A percentile compares a stretch with the other conserved stretches of the same genome.
These are phyloP conservation scores for Brachionus sp. DNA, from an alignment of 1,140 invertebrate species.

Conservation along the genomic window DNA sequence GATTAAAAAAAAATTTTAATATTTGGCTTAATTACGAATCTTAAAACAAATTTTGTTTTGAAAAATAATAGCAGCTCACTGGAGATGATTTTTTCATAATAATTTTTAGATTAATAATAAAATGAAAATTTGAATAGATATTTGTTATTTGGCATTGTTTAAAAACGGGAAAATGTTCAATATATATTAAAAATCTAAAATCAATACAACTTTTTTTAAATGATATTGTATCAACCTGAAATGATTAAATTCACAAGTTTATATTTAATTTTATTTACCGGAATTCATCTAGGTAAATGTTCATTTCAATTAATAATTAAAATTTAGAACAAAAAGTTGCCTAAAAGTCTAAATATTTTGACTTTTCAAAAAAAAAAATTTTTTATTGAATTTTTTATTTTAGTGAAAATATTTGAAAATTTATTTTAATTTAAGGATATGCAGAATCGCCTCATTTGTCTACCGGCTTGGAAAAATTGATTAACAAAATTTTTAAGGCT, in stretches of 20 bases:
- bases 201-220: not conserved
- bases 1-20: too few species aligned
- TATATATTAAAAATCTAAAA: not conserved
- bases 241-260: not conserved
- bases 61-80: not conserved
- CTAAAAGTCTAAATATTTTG: too few species aligned
- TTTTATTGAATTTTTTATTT: not conserved
- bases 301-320: too few species aligned
- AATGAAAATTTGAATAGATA: not conserved
- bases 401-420: not conserved
- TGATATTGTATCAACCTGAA: not conserved
- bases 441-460: not conserved
- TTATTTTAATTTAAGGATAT: not conserved
- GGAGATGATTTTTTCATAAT: not conserved
- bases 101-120: not conserved
- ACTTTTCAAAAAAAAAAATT: too few species aligned
- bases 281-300: too few species aligned
- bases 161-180: not conserved
- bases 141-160: not conserved
- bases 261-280: not conserved
- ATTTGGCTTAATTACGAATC: too few species aligned
- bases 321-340: too few species aligned
- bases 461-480: slow-evolving; percentile 29
- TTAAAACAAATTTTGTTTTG: too few species aligned
- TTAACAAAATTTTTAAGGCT: slow-evolving; percentile 4